These are phyloP conservation scores for Drosophila neonasuta DNA, from an alignment of 2,888 invertebrate species.

Conservation along the genomic window DNA sequence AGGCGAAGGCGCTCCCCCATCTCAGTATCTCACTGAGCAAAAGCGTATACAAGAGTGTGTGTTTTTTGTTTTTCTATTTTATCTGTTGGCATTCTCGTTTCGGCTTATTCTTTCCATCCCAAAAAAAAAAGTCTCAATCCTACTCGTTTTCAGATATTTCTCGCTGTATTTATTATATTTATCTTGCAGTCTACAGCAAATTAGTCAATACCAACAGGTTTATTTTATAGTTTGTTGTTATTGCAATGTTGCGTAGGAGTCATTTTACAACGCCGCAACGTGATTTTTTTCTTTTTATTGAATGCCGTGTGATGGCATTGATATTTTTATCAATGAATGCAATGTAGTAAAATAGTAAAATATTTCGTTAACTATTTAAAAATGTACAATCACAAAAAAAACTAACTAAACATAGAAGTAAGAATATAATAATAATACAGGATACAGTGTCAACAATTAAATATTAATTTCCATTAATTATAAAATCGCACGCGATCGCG, in stretches of 20 bases:
- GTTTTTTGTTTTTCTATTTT: slow-evolving; percentile 27
- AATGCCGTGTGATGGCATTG: slow-evolving; percentile 35
- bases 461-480: slow-evolving; percentile 54
- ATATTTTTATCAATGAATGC: slow-evolving; percentile 69
- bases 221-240: slow-evolving; percentile 36
- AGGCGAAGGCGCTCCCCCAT: slow-evolving; percentile 43
- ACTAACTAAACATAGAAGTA: slow-evolving; percentile 37
- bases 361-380: slow-evolving; percentile 21
- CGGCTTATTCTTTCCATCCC: slow-evolving; percentile 28
- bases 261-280: slow-evolving; percentile 46
- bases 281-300: slow-evolving; percentile 19
- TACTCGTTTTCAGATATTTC: slow-evolving; percentile 51
- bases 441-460: slow-evolving; percentile 30
- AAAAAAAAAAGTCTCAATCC: slow-evolving; percentile 32
- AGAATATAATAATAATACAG: slow-evolving; percentile 38
- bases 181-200: slow-evolving; percentile 47
- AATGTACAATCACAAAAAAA: slow-evolving; percentile 62
- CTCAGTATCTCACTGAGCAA: slow-evolving; percentile 2
- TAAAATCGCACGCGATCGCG: slow-evolving; percentile 77
- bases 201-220: slow-evolving; percentile 68
- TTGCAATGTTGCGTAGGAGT: slow-evolving; percentile 50
- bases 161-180: slow-evolving; percentile 41
- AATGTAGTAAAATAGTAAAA: slow-evolving; percentile 26
- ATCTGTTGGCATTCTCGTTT: slow-evolving; percentile 38
- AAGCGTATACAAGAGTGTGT: neutral